Base-by-base conservation (phyloP, 2,113 vertebrate genomes). In the Callionymus lyra region DNA sequence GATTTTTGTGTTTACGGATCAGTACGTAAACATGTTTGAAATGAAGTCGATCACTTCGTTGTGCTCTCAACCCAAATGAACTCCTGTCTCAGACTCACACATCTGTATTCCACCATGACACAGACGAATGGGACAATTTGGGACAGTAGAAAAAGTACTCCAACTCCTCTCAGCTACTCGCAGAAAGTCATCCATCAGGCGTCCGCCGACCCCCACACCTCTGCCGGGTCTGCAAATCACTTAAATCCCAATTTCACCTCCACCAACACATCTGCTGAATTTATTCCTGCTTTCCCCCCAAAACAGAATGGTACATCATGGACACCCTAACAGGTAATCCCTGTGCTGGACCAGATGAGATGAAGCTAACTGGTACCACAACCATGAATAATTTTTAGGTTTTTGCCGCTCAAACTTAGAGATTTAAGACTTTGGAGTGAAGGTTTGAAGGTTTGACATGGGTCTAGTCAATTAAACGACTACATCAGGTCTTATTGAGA, bases 81-180 rank as follows among this genome's bases (percentile, higher is more conserved):
- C 65, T 75, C 55, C 56, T 68, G 57, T 59, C 51, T 59, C 51
- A 44, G 61, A 58, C 64, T 69, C 41, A 14, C 63, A 82, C 74
- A 73, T 81, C 79, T 82, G 65, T 81, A 65, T 79, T 68, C 57
- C 11, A 36, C 66, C 11, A 19, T 70, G 77, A 81, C 83, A 82
- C 62, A 79, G 84, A 85, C 77, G 74, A 81, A 86, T 86, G 74
- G 74, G 35, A 73, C 54, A 66, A 68, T 77, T 54, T 63, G 60
- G 75, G 74, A 82, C 63, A 67, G 77, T 66, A 69, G 71, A 74
- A 79, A 81, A 82, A 84, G 70, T 76, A 76, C 65, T 76, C 40
- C 52, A 52, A 66, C 66, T 78, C 67, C 68, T 64, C 63, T 58
- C 38, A 44, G 58, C 54, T 56, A 54, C 57, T 68, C 57, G 64